These are phyloP conservation scores for Archaeoteleia sp. DNA, from an alignment of 2,888 invertebrate genomes.

Conservation along the genomic window DNA sequence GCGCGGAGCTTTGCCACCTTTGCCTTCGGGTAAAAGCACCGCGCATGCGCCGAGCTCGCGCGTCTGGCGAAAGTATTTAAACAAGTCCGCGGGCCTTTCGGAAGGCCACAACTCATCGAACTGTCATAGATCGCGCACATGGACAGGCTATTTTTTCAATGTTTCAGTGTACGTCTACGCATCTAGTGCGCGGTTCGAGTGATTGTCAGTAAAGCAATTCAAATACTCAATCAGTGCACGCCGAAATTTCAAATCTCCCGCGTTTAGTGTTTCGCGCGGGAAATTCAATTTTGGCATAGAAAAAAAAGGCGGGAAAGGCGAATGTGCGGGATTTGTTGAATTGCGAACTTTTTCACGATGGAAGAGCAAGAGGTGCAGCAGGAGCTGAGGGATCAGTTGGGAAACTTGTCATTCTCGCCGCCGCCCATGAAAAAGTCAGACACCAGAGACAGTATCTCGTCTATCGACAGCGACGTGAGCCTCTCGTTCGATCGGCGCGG, in stretches of 20 bases:
- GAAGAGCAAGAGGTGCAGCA: slow-evolving; percentile 69
- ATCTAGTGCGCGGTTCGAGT: too few species aligned
- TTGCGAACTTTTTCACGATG: slow-evolving; percentile 44
- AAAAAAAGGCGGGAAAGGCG: not conserved
- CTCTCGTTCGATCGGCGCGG: slow-evolving; percentile 76
- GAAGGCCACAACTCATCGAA: slow-evolving; percentile 70
- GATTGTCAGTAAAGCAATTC: too few species aligned
- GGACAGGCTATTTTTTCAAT: too few species aligned
- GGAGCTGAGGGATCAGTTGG: slow-evolving; percentile 70
- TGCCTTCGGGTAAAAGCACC: slow-evolving; percentile 53
- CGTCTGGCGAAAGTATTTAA: slow-evolving; percentile 71
- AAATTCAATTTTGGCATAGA: not conserved
- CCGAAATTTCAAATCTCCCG: too few species aligned
- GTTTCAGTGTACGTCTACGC: too few species aligned
- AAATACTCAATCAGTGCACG: too few species aligned
- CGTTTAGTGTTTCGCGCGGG: too few species aligned
- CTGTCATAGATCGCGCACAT: slow-evolving; percentile 66
- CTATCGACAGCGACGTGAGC: slow-evolving; percentile 79
- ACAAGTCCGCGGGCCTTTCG: slow-evolving; percentile 65
- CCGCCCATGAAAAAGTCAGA: slow-evolving; percentile 77
- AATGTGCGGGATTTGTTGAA: too few species aligned
- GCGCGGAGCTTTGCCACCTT: slow-evolving; percentile 54
- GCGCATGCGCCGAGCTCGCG: slow-evolving; percentile 63
- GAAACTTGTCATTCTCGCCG: slow-evolving; percentile 69
- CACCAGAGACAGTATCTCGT: slow-evolving; percentile 79